Evolutionary conservation across 2,888 invertebrate species (phyloP).

Genomic region (Dorcus hopei): DNA sequence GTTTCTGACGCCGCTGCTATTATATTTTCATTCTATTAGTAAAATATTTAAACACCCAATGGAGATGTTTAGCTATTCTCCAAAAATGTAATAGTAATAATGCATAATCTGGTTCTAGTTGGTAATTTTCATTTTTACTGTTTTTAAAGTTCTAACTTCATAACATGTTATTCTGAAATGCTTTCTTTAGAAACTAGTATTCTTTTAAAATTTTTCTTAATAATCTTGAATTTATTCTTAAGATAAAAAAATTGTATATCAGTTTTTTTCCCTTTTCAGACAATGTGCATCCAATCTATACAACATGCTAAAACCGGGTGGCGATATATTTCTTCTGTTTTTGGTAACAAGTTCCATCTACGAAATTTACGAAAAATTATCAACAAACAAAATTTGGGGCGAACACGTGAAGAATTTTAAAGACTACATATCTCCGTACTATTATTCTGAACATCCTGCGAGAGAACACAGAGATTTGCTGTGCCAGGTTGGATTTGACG

Average conservation of each 20-base stretch:
- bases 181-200: too few relatives aligned
- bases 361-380: conserved; percentile 64
- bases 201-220: too few relatives aligned
- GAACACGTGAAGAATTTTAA: conserved; percentile 62
- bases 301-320: conserved; percentile 63
- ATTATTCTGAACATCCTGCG: conserved; percentile 59
- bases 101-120: too few relatives aligned
- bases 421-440: conserved; percentile 66
- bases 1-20: too few relatives aligned
- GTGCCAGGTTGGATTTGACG: conserved; percentile 59
- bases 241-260: not conserved
- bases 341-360: conserved; percentile 67
- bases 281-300: conserved; percentile 63
- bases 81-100: too few relatives aligned
- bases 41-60: too few relatives aligned
- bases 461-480: conserved; percentile 56
- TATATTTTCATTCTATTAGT: too few relatives aligned
- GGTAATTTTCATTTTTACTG: too few relatives aligned
- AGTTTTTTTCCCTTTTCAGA: conserved; percentile 48
- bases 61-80: too few relatives aligned
- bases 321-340: conserved; percentile 67
- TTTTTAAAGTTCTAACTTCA: too few relatives aligned
- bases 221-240: too few relatives aligned
- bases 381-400: conserved; percentile 56
- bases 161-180: too few relatives aligned